phyloP scores from a whole-genome alignment of 2,888 invertebrate genomes.

The Girardia tigrina region DNA sequence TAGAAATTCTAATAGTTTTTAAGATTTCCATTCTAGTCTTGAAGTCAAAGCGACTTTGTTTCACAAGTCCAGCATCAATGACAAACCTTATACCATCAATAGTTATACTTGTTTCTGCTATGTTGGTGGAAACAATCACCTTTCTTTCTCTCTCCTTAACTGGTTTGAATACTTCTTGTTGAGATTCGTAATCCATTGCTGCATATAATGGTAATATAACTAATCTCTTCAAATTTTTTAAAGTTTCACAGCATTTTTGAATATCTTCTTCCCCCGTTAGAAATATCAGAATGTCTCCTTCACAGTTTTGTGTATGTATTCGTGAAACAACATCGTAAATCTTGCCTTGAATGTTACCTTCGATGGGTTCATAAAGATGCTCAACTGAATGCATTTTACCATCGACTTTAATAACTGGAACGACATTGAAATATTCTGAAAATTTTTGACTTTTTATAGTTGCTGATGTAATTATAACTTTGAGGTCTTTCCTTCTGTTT shows the following conservation, averaged over 20 bases:
- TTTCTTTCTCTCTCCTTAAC: constrained; percentile 41
- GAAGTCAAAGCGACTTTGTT: constrained; percentile 46
- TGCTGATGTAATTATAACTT: constrained; percentile 48
- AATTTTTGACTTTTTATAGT: constrained; percentile 48
- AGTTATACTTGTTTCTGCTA: neutral
- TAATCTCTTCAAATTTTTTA: constrained; percentile 29
- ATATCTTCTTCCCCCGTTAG: constrained; percentile 45
- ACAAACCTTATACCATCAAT: constrained; percentile 44
- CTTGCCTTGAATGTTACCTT: constrained; percentile 38
- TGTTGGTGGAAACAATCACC: constrained; percentile 49
- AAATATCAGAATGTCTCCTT: constrained; percentile 50
- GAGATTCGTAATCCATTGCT: constrained; percentile 44
- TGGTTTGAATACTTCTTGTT: constrained; percentile 43
- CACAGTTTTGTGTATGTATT: constrained; percentile 41
- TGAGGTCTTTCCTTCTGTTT: constrained; percentile 42
- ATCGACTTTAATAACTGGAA: constrained; percentile 43
- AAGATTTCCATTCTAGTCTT: constrained; percentile 42
- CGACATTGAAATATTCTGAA: constrained; percentile 42
- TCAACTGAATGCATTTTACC: constrained; percentile 48
- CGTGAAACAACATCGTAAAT: constrained; percentile 41
- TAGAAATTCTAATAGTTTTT: constrained; percentile 41
- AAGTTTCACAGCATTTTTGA: constrained; percentile 41
- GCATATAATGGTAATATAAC: constrained; percentile 42
- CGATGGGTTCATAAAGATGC: constrained; percentile 38
- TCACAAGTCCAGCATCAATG: constrained; percentile 48